A percentile compares a stretch with the other conserved stretches of the same genome.
These are phyloP conservation scores for Isichthys henryi DNA, from an alignment of 2,113 vertebrate species.

Conservation along the genomic window DNA sequence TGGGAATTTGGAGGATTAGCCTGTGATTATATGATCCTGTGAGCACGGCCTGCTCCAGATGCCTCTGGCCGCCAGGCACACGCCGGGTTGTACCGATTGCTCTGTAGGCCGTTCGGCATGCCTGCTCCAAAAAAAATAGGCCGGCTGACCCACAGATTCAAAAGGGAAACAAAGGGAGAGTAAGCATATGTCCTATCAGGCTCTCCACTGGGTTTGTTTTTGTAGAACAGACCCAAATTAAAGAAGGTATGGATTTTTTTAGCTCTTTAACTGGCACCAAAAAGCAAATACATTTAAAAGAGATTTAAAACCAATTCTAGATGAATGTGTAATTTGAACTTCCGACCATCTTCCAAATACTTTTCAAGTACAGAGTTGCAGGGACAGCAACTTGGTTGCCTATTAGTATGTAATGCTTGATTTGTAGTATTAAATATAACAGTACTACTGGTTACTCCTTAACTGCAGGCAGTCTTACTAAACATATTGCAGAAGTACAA, in stretches of 20 bases:
- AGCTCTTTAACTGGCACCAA: background rate
- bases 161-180: background rate
- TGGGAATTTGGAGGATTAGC: constrained; percentile 9
- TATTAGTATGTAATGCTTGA: background rate
- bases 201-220: background rate
- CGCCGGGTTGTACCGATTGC: background rate
- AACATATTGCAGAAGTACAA: background rate
- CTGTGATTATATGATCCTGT: constrained; percentile 1
- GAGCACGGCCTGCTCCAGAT: background rate
- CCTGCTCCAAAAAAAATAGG: background rate
- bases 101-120: background rate
- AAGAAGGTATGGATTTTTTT: background rate
- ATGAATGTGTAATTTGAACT: background rate
- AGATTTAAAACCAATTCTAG: background rate
- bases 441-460: background rate
- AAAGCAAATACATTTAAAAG: background rate
- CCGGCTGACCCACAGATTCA: background rate
- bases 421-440: background rate
- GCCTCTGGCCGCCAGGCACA: background rate
- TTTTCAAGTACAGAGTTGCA: background rate
- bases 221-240: background rate
- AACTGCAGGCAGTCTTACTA: background rate
- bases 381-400: background rate
- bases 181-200: background rate
- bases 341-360: background rate